These are phyloP conservation scores for Centropus bengalensis DNA, from an alignment of 2,113 vertebrate species.

Conservation along the genomic window DNA sequence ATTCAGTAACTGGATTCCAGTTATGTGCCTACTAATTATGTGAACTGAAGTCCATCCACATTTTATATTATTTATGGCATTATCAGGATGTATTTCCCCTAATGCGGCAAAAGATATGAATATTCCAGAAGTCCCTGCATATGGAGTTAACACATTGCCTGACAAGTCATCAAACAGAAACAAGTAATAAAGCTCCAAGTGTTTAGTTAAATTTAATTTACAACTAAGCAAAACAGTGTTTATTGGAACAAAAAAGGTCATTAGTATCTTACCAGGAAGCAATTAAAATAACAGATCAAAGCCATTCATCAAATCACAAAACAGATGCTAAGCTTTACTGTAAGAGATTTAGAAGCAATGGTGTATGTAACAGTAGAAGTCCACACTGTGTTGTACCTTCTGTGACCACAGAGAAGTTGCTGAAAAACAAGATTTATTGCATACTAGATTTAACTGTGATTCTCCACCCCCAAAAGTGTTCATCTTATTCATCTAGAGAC, in stretches of 20 bases:
- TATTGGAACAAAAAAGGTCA: slow-evolving; percentile 83
- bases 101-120: slow-evolving; percentile 12
- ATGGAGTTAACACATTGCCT: slow-evolving; percentile 45
- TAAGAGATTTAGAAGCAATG: slow-evolving; percentile 69
- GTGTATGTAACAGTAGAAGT: slow-evolving; percentile 30
- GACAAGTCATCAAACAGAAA: slow-evolving; percentile 42
- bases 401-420: slow-evolving; percentile 1
- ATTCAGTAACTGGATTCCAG: neutral
- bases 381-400: slow-evolving; percentile 24
- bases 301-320: slow-evolving; percentile 80
- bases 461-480: neutral
- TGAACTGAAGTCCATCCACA: slow-evolving; percentile 39
- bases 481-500: neutral
- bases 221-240: slow-evolving; percentile 79
- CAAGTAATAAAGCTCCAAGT: slow-evolving; percentile 70
- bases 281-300: slow-evolving; percentile 81
- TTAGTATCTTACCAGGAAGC: slow-evolving; percentile 82
- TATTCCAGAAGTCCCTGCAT: slow-evolving; percentile 18
- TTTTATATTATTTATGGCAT: slow-evolving; percentile 57
- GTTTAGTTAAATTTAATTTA: slow-evolving; percentile 82
- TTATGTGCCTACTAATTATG: slow-evolving; percentile 27
- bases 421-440: slow-evolving; percentile 5
- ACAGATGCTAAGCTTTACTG: slow-evolving; percentile 78
- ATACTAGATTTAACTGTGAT: neutral
- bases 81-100: neutral